A percentile compares a stretch with the other conserved stretches of the same genome.
Evolutionary conservation across 1,140 invertebrate genomes (phyloP).

Genomic region (Holcopasites calliopsidis): DNA sequence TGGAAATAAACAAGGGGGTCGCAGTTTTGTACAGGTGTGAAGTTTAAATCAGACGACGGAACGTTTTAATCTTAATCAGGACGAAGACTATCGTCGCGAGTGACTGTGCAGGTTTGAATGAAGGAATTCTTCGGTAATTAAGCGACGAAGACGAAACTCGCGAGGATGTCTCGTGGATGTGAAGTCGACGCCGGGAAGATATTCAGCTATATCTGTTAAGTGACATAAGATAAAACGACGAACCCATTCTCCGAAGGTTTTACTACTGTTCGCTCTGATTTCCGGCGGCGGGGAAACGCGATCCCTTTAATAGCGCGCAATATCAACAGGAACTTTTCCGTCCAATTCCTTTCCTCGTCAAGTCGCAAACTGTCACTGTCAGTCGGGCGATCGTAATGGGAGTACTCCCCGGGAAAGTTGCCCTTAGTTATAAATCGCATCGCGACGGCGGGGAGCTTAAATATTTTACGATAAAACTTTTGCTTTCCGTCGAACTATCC

Average conservation of each 20-base stretch:
- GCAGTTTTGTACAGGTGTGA: not conserved
- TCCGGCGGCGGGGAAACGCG: conserved; percentile 68
- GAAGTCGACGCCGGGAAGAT: not conserved
- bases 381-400: conserved; percentile 15
- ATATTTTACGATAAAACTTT: conserved; percentile 47
- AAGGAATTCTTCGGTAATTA: not conserved
- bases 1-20: not conserved
- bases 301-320: conserved; percentile 73
- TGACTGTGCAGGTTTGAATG: not conserved
- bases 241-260: conserved; percentile 36
- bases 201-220: conserved; percentile 40
- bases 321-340: conserved; percentile 66
- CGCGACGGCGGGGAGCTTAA: conserved; percentile 29
- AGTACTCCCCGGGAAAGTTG: conserved; percentile 14
- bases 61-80: not conserved
- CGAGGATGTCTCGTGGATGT: not conserved
- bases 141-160: not conserved
- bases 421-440: conserved; percentile 48
- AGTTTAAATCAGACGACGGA: not conserved
- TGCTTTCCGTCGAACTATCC: conserved; percentile 6
- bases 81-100: too few species aligned
- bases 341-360: conserved; percentile 49
- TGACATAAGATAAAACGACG: conserved; percentile 43
- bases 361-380: conserved; percentile 51
- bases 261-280: conserved; percentile 68